phyloP scores from a whole-genome alignment of 2,797 vertebrate species.

The Myoxocephalus aenaeus region DNA sequence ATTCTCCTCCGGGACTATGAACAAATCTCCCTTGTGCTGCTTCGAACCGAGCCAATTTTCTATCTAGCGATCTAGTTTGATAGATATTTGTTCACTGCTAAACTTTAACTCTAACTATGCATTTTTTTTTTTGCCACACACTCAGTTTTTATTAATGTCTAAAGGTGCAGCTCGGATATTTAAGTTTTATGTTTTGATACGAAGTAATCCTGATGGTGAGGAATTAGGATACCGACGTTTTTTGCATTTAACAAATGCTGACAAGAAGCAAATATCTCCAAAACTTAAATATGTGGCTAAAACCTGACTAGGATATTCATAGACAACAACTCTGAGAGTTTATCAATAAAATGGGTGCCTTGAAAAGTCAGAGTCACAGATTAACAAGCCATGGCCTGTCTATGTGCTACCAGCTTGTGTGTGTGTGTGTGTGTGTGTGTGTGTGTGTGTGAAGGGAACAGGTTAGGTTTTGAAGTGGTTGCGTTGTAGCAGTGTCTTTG shows the following conservation, averaged over 20 bases:
- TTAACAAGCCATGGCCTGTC: constrained; percentile 70
- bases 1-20: constrained; percentile 39
- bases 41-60: background rate
- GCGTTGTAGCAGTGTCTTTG: constrained; percentile 65
- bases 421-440: constrained; percentile 31
- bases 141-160: background rate
- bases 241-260: background rate
- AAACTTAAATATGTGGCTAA: background rate
- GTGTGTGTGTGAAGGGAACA: constrained; percentile 43
- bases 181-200: background rate
- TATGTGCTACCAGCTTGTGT: constrained; percentile 34
- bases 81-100: background rate
- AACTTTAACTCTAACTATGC: background rate
- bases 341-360: constrained; percentile 34
- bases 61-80: background rate
- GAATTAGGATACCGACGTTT: background rate
- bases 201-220: background rate
- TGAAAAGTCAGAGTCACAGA: constrained; percentile 52
- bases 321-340: constrained; percentile 1
- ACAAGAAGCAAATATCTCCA: background rate
- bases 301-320: background rate
- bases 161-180: background rate
- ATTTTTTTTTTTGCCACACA: background rate
- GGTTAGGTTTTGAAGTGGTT: constrained; percentile 71
- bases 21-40: constrained; percentile 37